Evolutionary conservation across 64 coral and sea anemone species (phyloP).

Genomic region (Pocillopora damicornis): DNA sequence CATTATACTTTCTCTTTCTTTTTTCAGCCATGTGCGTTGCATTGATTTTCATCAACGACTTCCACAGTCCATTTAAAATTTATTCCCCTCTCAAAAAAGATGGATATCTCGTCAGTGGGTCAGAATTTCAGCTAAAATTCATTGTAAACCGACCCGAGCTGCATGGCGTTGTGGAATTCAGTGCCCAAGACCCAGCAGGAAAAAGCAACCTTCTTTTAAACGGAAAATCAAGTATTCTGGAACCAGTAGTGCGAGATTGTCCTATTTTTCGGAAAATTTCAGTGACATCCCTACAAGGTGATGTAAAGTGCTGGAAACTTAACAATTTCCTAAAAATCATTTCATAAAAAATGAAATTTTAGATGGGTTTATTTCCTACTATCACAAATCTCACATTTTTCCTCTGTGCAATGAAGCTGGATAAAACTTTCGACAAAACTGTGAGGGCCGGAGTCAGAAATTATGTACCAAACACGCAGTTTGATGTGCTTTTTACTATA

Average conservation of each 20-base stretch:
- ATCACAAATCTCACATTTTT: too few species aligned
- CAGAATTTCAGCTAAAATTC: slow-evolving; percentile 10
- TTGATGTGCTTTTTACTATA: too few species aligned
- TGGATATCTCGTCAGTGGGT: slow-evolving; percentile 53
- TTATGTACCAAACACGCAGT: too few species aligned
- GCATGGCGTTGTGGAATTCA: background rate
- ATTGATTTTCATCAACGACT: slow-evolving; percentile 40
- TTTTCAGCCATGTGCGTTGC: slow-evolving; percentile 5
- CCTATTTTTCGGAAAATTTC: background rate
- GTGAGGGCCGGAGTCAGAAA: too few species aligned
- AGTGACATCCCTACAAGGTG: background rate
- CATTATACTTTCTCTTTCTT: background rate
- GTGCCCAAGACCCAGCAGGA: background rate
- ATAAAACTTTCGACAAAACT: too few species aligned
- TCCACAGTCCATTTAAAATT: slow-evolving; percentile 34
- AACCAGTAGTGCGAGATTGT: background rate
- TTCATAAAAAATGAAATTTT: background rate
- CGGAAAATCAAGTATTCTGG: background rate
- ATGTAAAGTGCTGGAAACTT: background rate
- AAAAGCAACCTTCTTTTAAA: background rate
- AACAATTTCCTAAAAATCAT: background rate
- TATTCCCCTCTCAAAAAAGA: slow-evolving; percentile 59
- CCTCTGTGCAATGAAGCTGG: too few species aligned
- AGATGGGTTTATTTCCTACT: background rate
- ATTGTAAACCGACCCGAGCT: background rate